Evolutionary conservation across 2,113 vertebrate genomes (phyloP), one percentile per base, ranked within the genome.

Genomic region (Xenopus laevis): DNA sequence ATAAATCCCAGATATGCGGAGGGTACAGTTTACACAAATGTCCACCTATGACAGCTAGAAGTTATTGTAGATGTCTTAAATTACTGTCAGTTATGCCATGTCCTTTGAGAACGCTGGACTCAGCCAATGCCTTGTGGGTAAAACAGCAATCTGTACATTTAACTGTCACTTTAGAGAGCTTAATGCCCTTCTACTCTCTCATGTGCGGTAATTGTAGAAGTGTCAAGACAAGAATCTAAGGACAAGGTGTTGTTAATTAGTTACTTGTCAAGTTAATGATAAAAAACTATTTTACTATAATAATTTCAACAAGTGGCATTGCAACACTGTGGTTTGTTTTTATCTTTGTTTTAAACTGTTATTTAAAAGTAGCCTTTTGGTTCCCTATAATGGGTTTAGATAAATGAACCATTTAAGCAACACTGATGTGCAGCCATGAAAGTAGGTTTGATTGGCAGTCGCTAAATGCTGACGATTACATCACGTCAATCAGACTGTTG

Each of bases 151-250:
- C 83, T 83, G 80, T 71, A 81, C 0, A 20, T 0, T 3, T 82
- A 77, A 81, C 83, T 88, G 82, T 82, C 85, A 86, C 80, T 77
- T 83, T 84, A 80, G 84, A 86, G 85, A 88, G 82, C 74, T 85
- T 83, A 82, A 82, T 20, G 15, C 81, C 85, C 83, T 66, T 85
- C 74, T 71, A 0, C 81, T 79, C 83, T 85, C 85, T 85, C 84
- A 87, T 80, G 79, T 72, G 75, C 68, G 84, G 85, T 87, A 77
- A 88, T 76, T 80, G 80, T 71, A 79, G 66, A 82, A 86, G 72
- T 71, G 78, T 79, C 58, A 50, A 79, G 83, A 82, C 74, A 82
- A 71, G 69, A 81, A 83, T 71, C 72, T 58, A 66, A 77, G 60
- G 77, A 71, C 79, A 83, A 77, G 33, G 2, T 78, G 33, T 65